Base-by-base conservation (phyloP, 2,888 invertebrate genomes). In the Emmelina monodactyla region DNA sequence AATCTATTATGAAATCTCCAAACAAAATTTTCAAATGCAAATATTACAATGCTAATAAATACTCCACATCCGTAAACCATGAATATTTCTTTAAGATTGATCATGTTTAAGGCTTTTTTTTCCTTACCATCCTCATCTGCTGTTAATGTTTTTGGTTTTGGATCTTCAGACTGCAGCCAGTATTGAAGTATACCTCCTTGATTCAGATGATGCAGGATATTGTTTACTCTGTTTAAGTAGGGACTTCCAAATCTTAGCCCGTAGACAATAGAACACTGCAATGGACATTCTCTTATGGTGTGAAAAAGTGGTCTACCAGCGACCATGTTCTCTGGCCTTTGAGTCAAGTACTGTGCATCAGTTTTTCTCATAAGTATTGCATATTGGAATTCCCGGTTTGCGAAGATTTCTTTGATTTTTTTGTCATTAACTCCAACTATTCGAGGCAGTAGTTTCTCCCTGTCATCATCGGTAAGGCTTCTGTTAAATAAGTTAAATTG, bases 161-260 rank as follows among this genome's bases (percentile, higher is more conserved):
- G n/a, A n/a, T 71, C 65, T 38, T 76, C 70, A 3, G 66, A 51
- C 37, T 51, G 45, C 3, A 50, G 49, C 78, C 76, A 80, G 39
- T 71, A 63, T 2, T 67, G 55, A 4, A 79, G 50, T 25, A 84
- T 76, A 0, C 85, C 85, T 14, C 60, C 76, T 57, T 85, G 81
- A 34, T 72, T 68, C 1, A 82, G 50, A 35, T 66, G 64, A 12
- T 67, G 56, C 2, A 84, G 50, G 1, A 84, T 58, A 10, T 57
- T 58, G 40, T 83, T 66, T 3, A 85, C 32, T 34, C 65, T 69
- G 6, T 63, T 67, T 32, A 82, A 52, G 49, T 82, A 84, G 0
- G 84, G 84, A 16, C 84, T 84, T 1, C 85, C 85, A 42, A 83
- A 82, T n/a, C 76, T 71, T 7, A 83, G 57, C 1, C 82, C 81